Base-by-base conservation (phyloP, 2,888 invertebrate genomes). In the Pyrrhia umbra region DNA sequence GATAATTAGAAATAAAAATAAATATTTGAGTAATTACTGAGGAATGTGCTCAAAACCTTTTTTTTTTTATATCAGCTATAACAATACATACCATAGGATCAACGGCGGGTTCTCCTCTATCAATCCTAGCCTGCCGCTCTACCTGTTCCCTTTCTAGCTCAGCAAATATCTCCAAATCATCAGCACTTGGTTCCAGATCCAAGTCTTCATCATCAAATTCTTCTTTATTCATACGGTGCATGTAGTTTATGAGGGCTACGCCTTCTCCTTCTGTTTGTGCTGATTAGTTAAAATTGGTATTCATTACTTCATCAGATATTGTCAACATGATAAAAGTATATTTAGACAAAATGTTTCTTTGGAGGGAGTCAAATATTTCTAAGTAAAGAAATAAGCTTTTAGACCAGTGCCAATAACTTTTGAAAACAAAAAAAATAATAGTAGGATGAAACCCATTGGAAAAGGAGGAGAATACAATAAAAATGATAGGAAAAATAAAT, bases 11-110 rank as follows among this genome's bases (percentile, higher is more conserved):
- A 21, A n/a, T n/a, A n/a, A n/a, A n/a, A n/a, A n/a, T n/a, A n/a
- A n/a, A n/a, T n/a, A n/a, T n/a, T n/a, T n/a, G n/a, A n/a, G n/a
- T n/a, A n/a, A n/a, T n/a, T n/a, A n/a, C n/a, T n/a, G n/a, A n/a
- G n/a, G n/a, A n/a, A n/a, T n/a, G n/a, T n/a, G n/a, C n/a, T n/a
- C n/a, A n/a, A n/a, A n/a, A n/a, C n/a, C n/a, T 10, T 9, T 16
- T 9, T 20, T 10, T 10, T 13, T 18, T 20, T 13, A 5, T 13
- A 6, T 16, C 13, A 25, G 25, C 15, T 16, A 50, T n/a, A n/a
- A n/a, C n/a, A n/a, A n/a, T n/a, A 25, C 76, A 73, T 67, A 92
- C 94, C 93, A 92, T 92, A 5, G 94, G 93, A 70, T 94, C 93
- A 9, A 94, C 88, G 50, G 93, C 86, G 0, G 93, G 91, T 52